Evolutionary conservation across 2,113 vertebrate species (phyloP).

Genomic region (Alectura lathami): DNA sequence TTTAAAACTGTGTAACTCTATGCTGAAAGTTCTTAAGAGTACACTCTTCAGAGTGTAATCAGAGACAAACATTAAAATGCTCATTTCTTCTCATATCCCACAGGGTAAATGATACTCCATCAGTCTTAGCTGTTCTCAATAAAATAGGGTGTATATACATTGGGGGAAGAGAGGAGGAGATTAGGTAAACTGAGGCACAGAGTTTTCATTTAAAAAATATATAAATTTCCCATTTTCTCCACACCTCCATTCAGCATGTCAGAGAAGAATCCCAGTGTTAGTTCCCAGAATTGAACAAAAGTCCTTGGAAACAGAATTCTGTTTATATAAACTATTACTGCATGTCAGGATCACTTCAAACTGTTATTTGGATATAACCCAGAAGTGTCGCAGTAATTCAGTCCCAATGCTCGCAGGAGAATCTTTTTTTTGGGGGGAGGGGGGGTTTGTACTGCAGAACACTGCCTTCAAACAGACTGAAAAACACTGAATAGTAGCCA

Average conservation of each 20-base stretch:
- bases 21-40: neutral
- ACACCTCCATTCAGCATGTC: neutral
- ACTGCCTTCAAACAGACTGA: constrained; percentile 26
- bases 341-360: constrained; percentile 60
- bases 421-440: constrained; percentile 38
- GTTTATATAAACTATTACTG: constrained; percentile 50
- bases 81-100: neutral
- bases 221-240: neutral
- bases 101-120: neutral
- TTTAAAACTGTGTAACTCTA: neutral
- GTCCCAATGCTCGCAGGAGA: constrained; percentile 41
- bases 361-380: constrained; percentile 63
- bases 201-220: neutral
- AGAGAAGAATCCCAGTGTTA: neutral
- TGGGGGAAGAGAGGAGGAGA: neutral
- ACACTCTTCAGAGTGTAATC: neutral
- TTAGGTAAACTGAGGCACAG: neutral
- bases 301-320: constrained; percentile 30
- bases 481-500: constrained; percentile 17
- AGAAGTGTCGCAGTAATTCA: constrained; percentile 70
- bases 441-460: constrained; percentile 24
- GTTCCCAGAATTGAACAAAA: constrained; percentile 1
- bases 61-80: neutral
- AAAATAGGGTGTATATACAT: neutral
- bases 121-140: neutral